phyloP scores from a whole-genome alignment of 2,797 vertebrate species.

The Myiothlypis coronata region DNA sequence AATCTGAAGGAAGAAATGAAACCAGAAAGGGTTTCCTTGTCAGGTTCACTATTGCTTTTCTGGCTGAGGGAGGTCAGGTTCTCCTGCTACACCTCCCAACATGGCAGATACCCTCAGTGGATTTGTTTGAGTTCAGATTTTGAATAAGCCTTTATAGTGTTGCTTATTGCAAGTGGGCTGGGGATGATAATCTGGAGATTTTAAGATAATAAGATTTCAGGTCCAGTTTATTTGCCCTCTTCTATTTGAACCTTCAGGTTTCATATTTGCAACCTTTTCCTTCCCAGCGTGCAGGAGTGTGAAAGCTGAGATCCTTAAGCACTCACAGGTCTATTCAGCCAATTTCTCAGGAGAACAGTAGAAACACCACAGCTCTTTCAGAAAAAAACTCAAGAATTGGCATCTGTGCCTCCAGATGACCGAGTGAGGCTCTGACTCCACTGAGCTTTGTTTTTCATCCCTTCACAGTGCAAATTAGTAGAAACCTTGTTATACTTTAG shows the following conservation, averaged over 20 bases:
- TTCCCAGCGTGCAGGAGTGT: not conserved
- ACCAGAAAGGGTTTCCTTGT: not conserved
- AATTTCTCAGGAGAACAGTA: not conserved
- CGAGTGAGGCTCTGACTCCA: not conserved
- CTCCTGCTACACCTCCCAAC: not conserved
- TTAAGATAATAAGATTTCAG: not conserved
- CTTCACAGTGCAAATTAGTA: not conserved
- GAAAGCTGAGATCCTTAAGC: not conserved
- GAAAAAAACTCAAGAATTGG: not conserved
- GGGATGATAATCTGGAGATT: not conserved
- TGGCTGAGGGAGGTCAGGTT: not conserved
- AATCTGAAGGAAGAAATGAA: not conserved
- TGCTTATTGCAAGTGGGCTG: not conserved
- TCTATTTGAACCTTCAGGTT: not conserved
- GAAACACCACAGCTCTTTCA: not conserved
- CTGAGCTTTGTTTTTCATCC: not conserved
- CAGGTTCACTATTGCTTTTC: not conserved
- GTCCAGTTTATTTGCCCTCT: not conserved
- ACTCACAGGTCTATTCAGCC: fast-evolving
- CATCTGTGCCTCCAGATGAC: not conserved
- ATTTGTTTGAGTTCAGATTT: not conserved
- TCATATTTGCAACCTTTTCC: not conserved
- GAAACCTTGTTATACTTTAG: not conserved
- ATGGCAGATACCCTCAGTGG: not conserved
- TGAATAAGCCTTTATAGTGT: not conserved